Evolutionary conservation across 2,888 invertebrate species (phyloP).

Genomic region (Heteromyza rotundicornis): DNA sequence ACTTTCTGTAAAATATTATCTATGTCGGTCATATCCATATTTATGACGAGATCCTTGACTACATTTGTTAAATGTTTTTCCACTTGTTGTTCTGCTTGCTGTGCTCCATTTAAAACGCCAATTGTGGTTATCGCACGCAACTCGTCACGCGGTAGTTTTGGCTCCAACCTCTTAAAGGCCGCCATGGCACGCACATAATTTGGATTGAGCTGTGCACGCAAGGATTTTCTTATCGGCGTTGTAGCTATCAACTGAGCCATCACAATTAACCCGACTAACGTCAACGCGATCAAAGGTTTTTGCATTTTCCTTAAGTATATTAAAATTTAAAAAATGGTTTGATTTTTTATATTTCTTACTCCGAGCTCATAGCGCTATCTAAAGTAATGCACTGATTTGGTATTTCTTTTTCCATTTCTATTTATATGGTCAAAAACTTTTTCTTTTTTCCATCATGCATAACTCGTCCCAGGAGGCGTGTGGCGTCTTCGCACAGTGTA

Average conservation of each 20-base stretch:
- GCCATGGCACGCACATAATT: slow-evolving; percentile 49
- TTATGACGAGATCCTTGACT: slow-evolving; percentile 49
- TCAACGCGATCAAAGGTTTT: slow-evolving; percentile 26
- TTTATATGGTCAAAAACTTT: slow-evolving; percentile 14
- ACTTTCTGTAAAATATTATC: slow-evolving; percentile 43
- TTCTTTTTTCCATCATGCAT: slow-evolving; percentile 21
- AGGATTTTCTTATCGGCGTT: slow-evolving; percentile 28
- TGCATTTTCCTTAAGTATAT: slow-evolving; percentile 22
- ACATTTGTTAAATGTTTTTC: slow-evolving; percentile 48
- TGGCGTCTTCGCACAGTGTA: neutral
- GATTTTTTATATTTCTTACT: no score
- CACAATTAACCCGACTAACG: slow-evolving; percentile 24
- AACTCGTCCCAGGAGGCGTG: no score
- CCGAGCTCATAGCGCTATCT: no score
- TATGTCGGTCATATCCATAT: slow-evolving; percentile 40
- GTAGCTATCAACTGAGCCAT: slow-evolving; percentile 29
- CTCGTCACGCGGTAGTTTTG: slow-evolving; percentile 48
- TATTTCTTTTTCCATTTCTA: neutral
- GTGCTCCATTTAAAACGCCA: slow-evolving; percentile 56
- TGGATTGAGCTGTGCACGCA: slow-evolving; percentile 43
- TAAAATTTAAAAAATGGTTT: no score
- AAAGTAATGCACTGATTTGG: neutral
- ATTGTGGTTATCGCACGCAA: slow-evolving; percentile 50
- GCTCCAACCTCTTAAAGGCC: slow-evolving; percentile 52
- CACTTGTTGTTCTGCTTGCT: slow-evolving; percentile 54